Conservation (phyloP, 2,113 vertebrate genomes). For the Sinocyclocheilus anshuiensis region DNA sequence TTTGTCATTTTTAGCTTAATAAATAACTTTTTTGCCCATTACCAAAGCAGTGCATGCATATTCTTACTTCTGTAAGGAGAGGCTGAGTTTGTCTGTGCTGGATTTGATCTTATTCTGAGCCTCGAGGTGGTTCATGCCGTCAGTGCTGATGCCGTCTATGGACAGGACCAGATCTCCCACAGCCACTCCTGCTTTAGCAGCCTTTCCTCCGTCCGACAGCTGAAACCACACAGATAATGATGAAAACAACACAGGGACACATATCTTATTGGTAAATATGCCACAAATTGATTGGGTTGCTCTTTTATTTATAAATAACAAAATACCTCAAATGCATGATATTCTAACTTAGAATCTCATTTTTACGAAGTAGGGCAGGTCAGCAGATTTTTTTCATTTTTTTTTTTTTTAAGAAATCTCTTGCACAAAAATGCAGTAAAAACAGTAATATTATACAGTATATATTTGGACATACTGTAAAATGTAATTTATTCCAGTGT, state of each 20-base stretch:
- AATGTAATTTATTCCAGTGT: not conserved
- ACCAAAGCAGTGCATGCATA: not conserved
- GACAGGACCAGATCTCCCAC: slow-evolving; percentile 91
- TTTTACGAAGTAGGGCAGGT: not conserved
- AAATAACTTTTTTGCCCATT: not conserved
- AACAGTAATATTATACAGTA: not conserved
- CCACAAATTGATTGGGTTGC: not conserved
- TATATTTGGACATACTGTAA: not conserved
- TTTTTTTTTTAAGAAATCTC: not conserved
- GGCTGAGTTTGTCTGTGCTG: slow-evolving; percentile 86
- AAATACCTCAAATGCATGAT: not conserved
- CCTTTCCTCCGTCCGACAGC: slow-evolving; percentile 91
- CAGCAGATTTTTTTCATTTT: not conserved
- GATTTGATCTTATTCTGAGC: slow-evolving; percentile 99
- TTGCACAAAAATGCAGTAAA: not conserved
- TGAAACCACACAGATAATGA: slow-evolving; percentile 65
- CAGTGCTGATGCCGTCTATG: slow-evolving; percentile 89
- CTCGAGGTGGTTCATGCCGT: slow-evolving; percentile 96
- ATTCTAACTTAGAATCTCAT: not conserved
- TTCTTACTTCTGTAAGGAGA: slow-evolving; percentile 90
- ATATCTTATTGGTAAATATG: too few species aligned
- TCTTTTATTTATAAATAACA: not conserved
- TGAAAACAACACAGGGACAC: not conserved
- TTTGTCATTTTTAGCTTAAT: not conserved
- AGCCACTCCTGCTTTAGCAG: slow-evolving; percentile 82